phyloP scores from a whole-genome alignment of 2,113 vertebrate species.

The Tonatia bakeri region DNA sequence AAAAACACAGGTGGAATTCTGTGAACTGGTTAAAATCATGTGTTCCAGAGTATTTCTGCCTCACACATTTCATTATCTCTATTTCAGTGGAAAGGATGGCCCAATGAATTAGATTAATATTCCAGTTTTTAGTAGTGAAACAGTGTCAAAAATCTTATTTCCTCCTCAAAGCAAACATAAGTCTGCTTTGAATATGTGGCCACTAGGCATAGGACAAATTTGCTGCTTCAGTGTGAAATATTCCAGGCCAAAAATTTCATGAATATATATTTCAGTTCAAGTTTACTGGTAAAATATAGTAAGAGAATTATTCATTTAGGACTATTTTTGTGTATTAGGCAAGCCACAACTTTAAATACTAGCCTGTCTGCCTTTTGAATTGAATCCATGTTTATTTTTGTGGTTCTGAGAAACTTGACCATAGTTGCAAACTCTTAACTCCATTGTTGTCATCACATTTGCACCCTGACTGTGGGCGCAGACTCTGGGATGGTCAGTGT shows the following conservation, averaged over 20 bases:
- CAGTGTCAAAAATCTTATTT: slow-evolving; percentile 38
- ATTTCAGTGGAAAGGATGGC: neutral
- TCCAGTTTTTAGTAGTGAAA: neutral
- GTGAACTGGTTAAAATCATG: neutral
- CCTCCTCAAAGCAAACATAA: slow-evolving; percentile 24
- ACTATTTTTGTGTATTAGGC: neutral
- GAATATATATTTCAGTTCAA: neutral
- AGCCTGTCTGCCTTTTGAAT: neutral
- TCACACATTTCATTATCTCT: neutral
- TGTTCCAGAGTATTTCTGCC: neutral
- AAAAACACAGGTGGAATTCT: neutral
- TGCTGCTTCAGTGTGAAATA: slow-evolving; percentile 3
- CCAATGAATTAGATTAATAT: neutral
- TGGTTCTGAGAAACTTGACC: neutral
- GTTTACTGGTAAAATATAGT: neutral
- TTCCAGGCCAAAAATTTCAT: neutral
- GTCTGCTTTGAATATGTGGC: neutral
- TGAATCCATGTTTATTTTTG: neutral
- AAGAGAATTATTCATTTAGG: neutral
- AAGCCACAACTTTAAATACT: neutral
- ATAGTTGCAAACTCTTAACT: neutral
- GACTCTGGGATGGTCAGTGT: neutral
- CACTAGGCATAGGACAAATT: neutral
- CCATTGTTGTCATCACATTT: neutral
- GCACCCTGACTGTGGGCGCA: neutral